phyloP scores from a whole-genome alignment of 2,113 vertebrate genomes.

The Pseudolaguvia tuberculata region DNA sequence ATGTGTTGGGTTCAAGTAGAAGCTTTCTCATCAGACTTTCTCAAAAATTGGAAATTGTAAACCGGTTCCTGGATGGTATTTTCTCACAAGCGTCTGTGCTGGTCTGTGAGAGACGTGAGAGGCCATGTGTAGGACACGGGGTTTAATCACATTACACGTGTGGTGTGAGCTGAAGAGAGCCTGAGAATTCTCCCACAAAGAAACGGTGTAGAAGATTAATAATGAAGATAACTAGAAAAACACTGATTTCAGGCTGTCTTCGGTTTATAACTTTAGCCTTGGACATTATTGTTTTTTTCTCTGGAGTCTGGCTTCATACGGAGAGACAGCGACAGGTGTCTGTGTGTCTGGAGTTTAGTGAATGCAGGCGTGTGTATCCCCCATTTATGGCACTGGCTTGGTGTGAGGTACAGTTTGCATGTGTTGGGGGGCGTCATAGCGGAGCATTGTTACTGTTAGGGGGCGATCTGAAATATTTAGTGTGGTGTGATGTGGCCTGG shows the following conservation, averaged over 20 bases:
- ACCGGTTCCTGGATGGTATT: constrained; percentile 7
- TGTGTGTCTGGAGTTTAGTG: constrained; percentile 46
- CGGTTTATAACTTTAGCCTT: background rate
- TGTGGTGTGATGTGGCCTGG: constrained; percentile 56
- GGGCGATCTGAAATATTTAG: constrained; percentile 62
- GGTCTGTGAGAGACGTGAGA: constrained; percentile 5
- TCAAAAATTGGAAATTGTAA: background rate
- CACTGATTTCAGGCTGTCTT: background rate
- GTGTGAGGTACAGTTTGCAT: constrained; percentile 61
- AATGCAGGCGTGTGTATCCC: constrained; percentile 52
- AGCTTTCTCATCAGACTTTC: background rate
- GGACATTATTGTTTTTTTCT: background rate
- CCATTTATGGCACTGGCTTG: constrained; percentile 51
- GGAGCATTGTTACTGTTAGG: constrained; percentile 66
- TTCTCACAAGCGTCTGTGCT: constrained; percentile 14
- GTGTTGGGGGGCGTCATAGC: constrained; percentile 33
- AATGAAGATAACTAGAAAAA: background rate
- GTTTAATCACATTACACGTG: constrained; percentile 8
- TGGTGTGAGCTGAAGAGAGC: constrained; percentile 9
- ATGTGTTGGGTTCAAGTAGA: background rate
- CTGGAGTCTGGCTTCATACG: background rate
- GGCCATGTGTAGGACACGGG: background rate
- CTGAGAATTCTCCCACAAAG: constrained; percentile 12
- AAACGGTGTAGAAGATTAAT: background rate
- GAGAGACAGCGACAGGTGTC: constrained; percentile 61